These are phyloP conservation scores for Ctenicera cuprea DNA, from an alignment of 2,888 invertebrate genomes.

Conservation along the genomic window DNA sequence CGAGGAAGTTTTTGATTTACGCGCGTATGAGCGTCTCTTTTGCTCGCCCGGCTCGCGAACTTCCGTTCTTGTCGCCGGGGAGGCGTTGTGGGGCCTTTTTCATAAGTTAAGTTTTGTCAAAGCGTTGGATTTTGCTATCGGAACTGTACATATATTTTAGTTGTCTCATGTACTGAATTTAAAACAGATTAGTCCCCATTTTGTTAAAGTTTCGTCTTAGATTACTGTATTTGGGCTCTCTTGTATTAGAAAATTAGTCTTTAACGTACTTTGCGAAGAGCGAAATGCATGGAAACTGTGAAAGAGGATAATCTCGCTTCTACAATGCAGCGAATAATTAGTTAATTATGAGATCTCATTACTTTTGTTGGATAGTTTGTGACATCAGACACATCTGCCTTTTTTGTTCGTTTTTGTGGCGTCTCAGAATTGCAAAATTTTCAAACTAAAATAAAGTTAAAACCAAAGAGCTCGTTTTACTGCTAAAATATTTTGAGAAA, in stretches of 20 bases:
- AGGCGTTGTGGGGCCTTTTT: constrained; percentile 43
- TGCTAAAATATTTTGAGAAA: too few species aligned
- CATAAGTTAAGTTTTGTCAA: constrained; percentile 51
- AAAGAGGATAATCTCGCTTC: constrained; percentile 44
- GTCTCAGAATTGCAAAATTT: not conserved
- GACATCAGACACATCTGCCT: not conserved
- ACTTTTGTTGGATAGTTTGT: constrained; percentile 22
- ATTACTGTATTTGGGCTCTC: constrained; percentile 47
- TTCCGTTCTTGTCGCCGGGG: constrained; percentile 3
- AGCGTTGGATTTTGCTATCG: constrained; percentile 55
- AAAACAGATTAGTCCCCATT: constrained; percentile 54
- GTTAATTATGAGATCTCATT: constrained; percentile 42
- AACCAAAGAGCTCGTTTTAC: too few species aligned
- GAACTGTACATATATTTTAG: constrained; percentile 55
- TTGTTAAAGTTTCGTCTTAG: constrained; percentile 53
- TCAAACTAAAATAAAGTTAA: too few species aligned
- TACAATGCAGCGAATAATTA: constrained; percentile 43
- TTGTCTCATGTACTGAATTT: constrained; percentile 55
- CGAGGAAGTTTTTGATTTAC: constrained; percentile 55
- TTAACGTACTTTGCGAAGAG: constrained; percentile 32
- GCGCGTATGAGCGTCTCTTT: constrained; percentile 49
- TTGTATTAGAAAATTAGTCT: constrained; percentile 49
- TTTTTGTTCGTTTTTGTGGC: not conserved
- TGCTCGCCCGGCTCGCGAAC: not conserved
- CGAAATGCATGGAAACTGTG: constrained; percentile 35